Evolutionary conservation across 2,888 invertebrate genomes (phyloP).

Genomic region (Frankliniella fusca): DNA sequence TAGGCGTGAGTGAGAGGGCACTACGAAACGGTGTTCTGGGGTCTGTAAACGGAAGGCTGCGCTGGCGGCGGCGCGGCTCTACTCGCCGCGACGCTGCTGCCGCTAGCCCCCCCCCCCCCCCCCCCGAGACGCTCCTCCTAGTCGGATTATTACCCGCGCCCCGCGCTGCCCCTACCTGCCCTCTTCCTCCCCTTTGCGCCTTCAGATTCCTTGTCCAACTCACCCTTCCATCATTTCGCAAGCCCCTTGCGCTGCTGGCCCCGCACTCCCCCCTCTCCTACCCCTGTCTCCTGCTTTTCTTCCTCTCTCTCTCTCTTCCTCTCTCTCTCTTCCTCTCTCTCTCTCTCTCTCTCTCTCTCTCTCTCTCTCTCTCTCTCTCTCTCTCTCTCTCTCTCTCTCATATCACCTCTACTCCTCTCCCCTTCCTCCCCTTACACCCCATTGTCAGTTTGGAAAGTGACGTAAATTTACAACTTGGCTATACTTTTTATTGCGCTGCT

Average conservation of each 20-base stretch:
- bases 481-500: too few relatives aligned
- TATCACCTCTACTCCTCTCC: too few relatives aligned
- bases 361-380: too few relatives aligned
- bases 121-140: background rate
- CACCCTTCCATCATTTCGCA: constrained; percentile 10
- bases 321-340: too few relatives aligned
- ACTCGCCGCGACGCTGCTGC: background rate
- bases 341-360: too few relatives aligned
- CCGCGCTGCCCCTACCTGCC: background rate
- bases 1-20: background rate
- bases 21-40: too few relatives aligned
- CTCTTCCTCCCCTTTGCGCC: background rate
- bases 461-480: too few relatives aligned
- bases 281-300: background rate
- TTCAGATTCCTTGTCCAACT: too few relatives aligned
- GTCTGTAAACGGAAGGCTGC: too few relatives aligned
- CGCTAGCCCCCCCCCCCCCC: background rate
- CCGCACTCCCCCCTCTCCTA: background rate
- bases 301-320: background rate
- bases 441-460: too few relatives aligned
- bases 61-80: background rate
- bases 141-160: background rate
- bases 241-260: background rate
- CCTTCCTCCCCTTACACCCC: too few relatives aligned
- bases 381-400: too few relatives aligned